Base-by-base conservation (phyloP, 2,888 invertebrate species). In the Hyalella azteca region DNA sequence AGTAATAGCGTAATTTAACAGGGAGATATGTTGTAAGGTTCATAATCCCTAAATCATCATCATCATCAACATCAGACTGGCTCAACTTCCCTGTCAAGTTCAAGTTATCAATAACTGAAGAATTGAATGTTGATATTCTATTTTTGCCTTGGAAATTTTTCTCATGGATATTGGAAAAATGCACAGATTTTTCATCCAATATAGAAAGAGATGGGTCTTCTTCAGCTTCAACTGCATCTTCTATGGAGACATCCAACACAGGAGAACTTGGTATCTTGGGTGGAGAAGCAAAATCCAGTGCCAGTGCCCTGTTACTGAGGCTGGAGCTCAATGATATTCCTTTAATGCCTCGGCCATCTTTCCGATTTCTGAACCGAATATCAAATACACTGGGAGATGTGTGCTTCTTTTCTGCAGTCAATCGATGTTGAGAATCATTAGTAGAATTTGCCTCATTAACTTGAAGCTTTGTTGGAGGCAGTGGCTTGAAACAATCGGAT, bases 221-320 rank as follows among this genome's bases (percentile, higher is more conserved):
- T 36, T 41, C 48, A n/a, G 45, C 79, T 48, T 79, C 79, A 22
- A 73, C 73, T 45, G 36, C 49, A 32, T 60, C 73, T 49, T 79
- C 79, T 22, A 79, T 73, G 49, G 36, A 36, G 15, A 22, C 26
- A 40, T 79, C 79, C 4, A 60, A 29, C 22, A 66, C 22, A 26
- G 60, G 41, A 22, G 36, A 19, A 66, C 36, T 7, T 29, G 36
- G 11, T 7, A 4, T 7, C 32, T 39, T 66, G 39, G 66, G 36
- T 29, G 66, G 66, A 32, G 66, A 66, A 36, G 36, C 5, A 5
- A 36, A 13, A 54, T 26, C 26, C 7, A 19, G 15, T n/a, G 7
- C 26, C 7, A 19, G 15, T n/a, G 7, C 39, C 36, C 13, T 66
- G 32, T 19, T 39, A 29, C 29, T 29, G 36, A 66, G 26, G 15